Evolutionary conservation across 2,888 invertebrate genomes (phyloP).

Genomic region (Drosophila acutilabella): DNA sequence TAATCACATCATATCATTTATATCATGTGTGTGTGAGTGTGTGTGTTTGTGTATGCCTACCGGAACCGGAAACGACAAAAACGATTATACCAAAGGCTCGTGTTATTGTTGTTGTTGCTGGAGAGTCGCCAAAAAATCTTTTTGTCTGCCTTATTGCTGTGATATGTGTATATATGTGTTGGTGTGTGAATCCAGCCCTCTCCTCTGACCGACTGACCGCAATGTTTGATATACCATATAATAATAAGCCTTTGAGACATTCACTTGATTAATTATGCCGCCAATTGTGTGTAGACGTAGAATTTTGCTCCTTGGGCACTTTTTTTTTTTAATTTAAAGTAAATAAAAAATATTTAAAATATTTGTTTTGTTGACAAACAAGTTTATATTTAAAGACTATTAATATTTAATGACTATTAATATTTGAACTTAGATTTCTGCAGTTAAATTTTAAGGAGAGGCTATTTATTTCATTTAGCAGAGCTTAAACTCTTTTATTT

Average conservation of each 20-base stretch:
- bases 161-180: not conserved
- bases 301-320: too few relatives aligned
- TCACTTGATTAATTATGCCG: conserved; percentile 38
- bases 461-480: too few relatives aligned
- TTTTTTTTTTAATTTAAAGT: too few relatives aligned
- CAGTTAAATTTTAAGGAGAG: too few relatives aligned
- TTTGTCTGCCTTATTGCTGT: not conserved
- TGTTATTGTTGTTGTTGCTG: conserved; percentile 5
- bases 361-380: too few relatives aligned
- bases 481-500: too few relatives aligned
- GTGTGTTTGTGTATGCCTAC: conserved; percentile 17
- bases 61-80: conserved; percentile 56
- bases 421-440: too few relatives aligned
- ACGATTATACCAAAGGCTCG: conserved; percentile 34
- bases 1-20: conserved; percentile 64
- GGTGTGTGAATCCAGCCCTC: not conserved
- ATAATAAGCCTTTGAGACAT: conserved; percentile 37
- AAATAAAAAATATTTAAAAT: too few relatives aligned
- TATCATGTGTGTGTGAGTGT: conserved; percentile 12
- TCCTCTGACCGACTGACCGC: conserved; percentile 12
- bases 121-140: conserved; percentile 1
- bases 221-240: conserved; percentile 14
- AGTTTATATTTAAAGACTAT: too few relatives aligned
- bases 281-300: too few relatives aligned
- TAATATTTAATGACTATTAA: too few relatives aligned